Conservation (phyloP, 2,888 invertebrate genomes). For the Stenolophus ochropezus region DNA sequence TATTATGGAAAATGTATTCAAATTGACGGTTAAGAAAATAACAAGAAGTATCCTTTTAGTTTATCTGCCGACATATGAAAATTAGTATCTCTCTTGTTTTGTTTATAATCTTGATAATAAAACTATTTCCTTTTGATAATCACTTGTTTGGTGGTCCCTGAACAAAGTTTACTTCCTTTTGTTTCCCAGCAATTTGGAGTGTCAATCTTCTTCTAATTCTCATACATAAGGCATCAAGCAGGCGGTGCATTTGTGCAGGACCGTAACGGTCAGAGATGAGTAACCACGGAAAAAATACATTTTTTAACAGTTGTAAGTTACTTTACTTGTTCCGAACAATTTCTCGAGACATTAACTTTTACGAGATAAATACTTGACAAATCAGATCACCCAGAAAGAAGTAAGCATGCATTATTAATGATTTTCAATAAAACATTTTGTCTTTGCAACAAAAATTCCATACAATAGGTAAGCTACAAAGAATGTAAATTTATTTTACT, state of each 20-base stretch:
- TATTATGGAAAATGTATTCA: not conserved
- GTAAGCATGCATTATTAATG: constrained; percentile 37
- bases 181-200: not conserved
- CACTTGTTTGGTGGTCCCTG: not conserved
- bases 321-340: constrained; percentile 36
- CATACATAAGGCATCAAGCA: constrained; percentile 42
- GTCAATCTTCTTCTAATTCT: constrained; percentile 26
- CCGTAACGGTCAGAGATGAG: constrained; percentile 51
- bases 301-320: not conserved
- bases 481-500: too few species aligned
- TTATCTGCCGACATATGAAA: not conserved
- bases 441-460: too few species aligned
- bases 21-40: not conserved
- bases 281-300: constrained; percentile 26
- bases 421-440: constrained; percentile 4
- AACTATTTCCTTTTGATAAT: not conserved
- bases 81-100: not conserved
- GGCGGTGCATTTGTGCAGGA: constrained; percentile 46
- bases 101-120: not conserved
- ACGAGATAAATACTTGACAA: constrained; percentile 11
- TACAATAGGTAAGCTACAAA: too few species aligned
- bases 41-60: not conserved
- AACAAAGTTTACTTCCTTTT: not conserved
- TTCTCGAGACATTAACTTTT: constrained; percentile 50
- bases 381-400: constrained; percentile 42